A percentile compares a stretch with the other conserved stretches of the same genome.
phyloP scores from a whole-genome alignment of 2,113 vertebrate species.

The Guaruba guarouba region DNA sequence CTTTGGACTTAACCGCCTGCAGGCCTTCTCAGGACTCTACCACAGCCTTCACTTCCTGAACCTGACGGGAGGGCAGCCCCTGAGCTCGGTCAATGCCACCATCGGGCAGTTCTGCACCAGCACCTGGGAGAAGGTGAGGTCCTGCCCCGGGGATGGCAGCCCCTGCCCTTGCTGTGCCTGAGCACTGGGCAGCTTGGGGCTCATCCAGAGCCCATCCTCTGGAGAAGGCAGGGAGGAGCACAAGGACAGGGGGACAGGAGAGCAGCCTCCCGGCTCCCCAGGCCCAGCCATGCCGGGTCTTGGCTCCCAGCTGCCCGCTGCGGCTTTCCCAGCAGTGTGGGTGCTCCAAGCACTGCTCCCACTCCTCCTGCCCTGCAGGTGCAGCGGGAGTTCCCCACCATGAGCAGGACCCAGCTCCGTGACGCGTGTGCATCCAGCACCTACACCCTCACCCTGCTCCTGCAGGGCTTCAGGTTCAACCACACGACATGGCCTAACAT shows the following conservation, averaged over 20 bases:
- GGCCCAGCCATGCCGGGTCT: rapidly evolving
- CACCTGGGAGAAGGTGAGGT: constrained; percentile 73
- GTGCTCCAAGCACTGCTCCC: background rate
- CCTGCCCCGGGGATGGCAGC: background rate
- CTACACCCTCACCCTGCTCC: constrained; percentile 76
- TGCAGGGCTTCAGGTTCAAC: constrained; percentile 80
- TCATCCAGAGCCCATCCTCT: background rate
- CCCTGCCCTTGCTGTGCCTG: rapidly evolving
- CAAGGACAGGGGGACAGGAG: background rate
- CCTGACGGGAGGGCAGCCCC: constrained; percentile 64
- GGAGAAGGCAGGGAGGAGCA: background rate
- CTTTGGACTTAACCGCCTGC: background rate
- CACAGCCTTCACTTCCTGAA: constrained; percentile 78
- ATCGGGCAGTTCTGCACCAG: constrained; percentile 69
- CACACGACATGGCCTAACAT: constrained; percentile 72
- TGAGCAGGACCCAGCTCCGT: constrained; percentile 47
- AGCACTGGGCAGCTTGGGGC: background rate
- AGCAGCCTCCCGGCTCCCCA: rapidly evolving
- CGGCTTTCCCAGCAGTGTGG: background rate
- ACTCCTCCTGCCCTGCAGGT: constrained; percentile 40
- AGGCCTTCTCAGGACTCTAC: constrained; percentile 81
- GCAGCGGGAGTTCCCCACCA: constrained; percentile 40
- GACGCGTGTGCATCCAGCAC: constrained; percentile 77
- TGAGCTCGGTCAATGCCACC: constrained; percentile 46
- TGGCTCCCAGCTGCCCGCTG: background rate